phyloP scores from a whole-genome alignment of 2,113 vertebrate genomes.

The Electrona antarctica region DNA sequence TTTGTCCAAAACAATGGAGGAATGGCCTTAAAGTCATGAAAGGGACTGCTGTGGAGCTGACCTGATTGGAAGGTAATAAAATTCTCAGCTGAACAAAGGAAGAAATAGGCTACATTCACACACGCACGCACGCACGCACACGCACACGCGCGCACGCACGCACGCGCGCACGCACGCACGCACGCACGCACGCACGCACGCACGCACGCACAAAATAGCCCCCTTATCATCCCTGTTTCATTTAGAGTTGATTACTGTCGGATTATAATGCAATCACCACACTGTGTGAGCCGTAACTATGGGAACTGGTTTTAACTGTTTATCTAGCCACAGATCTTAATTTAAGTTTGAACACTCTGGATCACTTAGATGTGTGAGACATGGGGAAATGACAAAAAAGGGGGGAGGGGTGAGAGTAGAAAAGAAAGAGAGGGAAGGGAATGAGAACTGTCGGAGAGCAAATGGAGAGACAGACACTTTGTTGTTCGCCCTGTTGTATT shows the following conservation, averaged over 20 bases:
- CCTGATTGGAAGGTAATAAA: slow-evolving; percentile 99
- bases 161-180: slow-evolving; percentile 30
- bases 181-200: slow-evolving; percentile 46
- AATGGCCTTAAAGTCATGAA: slow-evolving; percentile 86
- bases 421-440: slow-evolving; percentile 43
- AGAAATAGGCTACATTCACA: slow-evolving; percentile 72
- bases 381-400: slow-evolving; percentile 90
- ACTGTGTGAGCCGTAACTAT: slow-evolving; percentile 99
- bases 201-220: slow-evolving; percentile 88
- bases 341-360: slow-evolving; percentile 99
- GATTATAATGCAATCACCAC: slow-evolving; percentile 99
- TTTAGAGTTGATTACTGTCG: slow-evolving; percentile 99
- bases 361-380: slow-evolving; percentile 99
- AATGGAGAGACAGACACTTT: slow-evolving; percentile 91
- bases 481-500: slow-evolving; percentile 97
- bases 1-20: slow-evolving; percentile 89
- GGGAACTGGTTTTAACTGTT: slow-evolving; percentile 99
- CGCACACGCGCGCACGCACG: neutral
- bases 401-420: slow-evolving; percentile 49
- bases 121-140: slow-evolving; percentile 13
- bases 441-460: slow-evolving; percentile 58
- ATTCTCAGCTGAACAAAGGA: slow-evolving; percentile 90
- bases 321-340: slow-evolving; percentile 99
- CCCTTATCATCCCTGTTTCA: slow-evolving; percentile 99
- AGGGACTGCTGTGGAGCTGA: slow-evolving; percentile 86